Conservation (phyloP, 53 echinoderm and acorn worm genomes). For the Echinometra lucunter region DNA sequence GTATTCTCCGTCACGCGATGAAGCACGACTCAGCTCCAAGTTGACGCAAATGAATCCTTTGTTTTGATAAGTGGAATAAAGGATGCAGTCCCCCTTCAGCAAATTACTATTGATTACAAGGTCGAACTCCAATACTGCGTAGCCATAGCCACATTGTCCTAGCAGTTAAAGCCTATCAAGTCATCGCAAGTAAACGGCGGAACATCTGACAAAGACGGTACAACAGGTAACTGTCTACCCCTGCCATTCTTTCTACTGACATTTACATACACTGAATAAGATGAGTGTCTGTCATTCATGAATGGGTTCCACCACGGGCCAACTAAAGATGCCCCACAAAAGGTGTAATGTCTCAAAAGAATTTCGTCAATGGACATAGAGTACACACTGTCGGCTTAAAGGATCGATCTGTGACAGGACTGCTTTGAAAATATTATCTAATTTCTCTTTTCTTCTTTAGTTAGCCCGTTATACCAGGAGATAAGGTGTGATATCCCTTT, state of each 20-base stretch:
- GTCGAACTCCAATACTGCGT: not conserved
- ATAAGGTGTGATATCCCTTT: constrained; percentile 44
- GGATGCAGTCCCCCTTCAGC: not conserved
- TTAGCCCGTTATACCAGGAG: not conserved
- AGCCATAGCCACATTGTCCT: not conserved
- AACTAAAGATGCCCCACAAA: constrained; percentile 44
- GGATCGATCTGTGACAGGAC: constrained; percentile 33
- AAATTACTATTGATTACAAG: constrained; percentile 29
- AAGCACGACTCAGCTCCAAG: constrained; percentile 15
- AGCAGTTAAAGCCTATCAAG: not conserved
- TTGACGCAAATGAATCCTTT: not conserved
- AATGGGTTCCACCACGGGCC: not conserved
- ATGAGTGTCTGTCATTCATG: not conserved
- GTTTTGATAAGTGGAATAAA: constrained; percentile 37
- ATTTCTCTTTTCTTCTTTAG: not conserved
- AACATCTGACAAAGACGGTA: not conserved
- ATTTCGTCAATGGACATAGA: constrained; percentile 16
- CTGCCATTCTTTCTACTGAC: not conserved
- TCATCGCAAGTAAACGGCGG: not conserved
- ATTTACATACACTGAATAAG: not conserved
- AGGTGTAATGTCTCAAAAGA: constrained; percentile 63
- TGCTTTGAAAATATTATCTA: constrained; percentile 21
- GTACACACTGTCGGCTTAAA: constrained; percentile 7
- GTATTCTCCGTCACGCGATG: not conserved
- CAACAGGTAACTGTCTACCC: constrained; percentile 23